A percentile compares a stretch with the other conserved stretches of the same genome.
phyloP scores from a whole-genome alignment of 2,113 vertebrate genomes.

The Labeo rohita region DNA sequence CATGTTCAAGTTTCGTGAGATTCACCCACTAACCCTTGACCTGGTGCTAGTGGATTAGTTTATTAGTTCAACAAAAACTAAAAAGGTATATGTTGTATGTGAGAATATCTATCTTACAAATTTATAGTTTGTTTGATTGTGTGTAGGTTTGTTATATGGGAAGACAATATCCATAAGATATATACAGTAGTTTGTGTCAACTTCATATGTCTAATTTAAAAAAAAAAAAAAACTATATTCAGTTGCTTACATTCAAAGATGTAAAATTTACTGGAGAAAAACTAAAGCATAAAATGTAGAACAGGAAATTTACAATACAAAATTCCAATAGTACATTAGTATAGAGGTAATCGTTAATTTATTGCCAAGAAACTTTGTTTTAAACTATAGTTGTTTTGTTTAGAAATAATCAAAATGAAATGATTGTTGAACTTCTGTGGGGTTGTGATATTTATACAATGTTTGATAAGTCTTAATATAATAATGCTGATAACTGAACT shows the following conservation, averaged over 20 bases:
- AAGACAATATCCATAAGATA: not conserved
- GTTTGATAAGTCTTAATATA: not conserved
- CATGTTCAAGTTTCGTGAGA: not conserved
- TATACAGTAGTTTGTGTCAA: not conserved
- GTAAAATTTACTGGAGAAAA: too few species aligned
- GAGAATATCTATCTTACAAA: constrained; percentile 4
- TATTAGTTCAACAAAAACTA: not conserved
- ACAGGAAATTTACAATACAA: not conserved
- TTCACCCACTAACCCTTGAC: not conserved
- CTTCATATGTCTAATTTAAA: not conserved
- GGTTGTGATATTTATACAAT: not conserved
- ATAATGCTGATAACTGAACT: not conserved
- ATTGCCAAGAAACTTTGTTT: not conserved
- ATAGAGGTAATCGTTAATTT: not conserved
- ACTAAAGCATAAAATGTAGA: too few species aligned
- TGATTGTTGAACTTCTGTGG: not conserved
- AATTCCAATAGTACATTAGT: not conserved
- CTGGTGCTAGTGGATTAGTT: not conserved
- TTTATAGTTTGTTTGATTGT: not conserved
- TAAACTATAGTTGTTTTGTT: not conserved
- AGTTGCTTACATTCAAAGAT: too few species aligned
- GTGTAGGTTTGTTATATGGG: not conserved
- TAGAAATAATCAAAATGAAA: not conserved
- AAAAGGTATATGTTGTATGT: not conserved
- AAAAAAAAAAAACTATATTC: not conserved